Evolutionary conservation across 2,113 vertebrate genomes (phyloP).

Genomic region (Varanus salvator): DNA sequence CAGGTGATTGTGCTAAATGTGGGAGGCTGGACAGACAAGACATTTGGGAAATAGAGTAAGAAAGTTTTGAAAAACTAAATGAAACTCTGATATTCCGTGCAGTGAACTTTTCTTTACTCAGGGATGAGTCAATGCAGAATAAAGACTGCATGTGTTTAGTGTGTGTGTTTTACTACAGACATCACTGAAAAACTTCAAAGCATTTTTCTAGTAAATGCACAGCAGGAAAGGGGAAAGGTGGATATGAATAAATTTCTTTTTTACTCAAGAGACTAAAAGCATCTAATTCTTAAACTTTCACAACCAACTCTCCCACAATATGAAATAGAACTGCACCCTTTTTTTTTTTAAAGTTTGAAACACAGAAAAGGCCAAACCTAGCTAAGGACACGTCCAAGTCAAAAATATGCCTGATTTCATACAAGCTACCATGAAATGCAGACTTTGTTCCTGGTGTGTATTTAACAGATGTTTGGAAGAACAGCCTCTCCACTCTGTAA

Average conservation of each 20-base stretch:
- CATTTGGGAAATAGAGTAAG: too few relatives aligned
- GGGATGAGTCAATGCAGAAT: not conserved
- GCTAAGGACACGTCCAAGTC: not conserved
- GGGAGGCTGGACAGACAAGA: too few relatives aligned
- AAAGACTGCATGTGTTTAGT: not conserved
- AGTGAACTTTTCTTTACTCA: not conserved
- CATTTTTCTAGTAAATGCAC: conserved; percentile 16
- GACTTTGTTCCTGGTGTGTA: not conserved
- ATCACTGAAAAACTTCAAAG: conserved; percentile 20
- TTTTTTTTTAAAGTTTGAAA: not conserved
- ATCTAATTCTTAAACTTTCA: not conserved
- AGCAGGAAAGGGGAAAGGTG: conserved; percentile 3
- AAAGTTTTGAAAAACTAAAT: not conserved
- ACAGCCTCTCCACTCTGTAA: too few relatives aligned
- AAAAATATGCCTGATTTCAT: not conserved
- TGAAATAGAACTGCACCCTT: not conserved
- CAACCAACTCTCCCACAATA: not conserved
- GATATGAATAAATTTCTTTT: not conserved
- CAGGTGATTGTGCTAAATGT: too few relatives aligned
- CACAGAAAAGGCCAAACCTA: not conserved
- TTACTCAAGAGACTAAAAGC: conserved; percentile 1
- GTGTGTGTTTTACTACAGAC: not conserved
- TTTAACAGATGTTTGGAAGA: not conserved
- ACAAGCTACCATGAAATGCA: not conserved
- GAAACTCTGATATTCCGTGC: not conserved